A percentile compares a stretch with the other conserved stretches of the same genome.
These are phyloP conservation scores for Meloidogyne chitwoodi DNA, from an alignment of 1,140 invertebrate species.

Conservation along the genomic window DNA sequence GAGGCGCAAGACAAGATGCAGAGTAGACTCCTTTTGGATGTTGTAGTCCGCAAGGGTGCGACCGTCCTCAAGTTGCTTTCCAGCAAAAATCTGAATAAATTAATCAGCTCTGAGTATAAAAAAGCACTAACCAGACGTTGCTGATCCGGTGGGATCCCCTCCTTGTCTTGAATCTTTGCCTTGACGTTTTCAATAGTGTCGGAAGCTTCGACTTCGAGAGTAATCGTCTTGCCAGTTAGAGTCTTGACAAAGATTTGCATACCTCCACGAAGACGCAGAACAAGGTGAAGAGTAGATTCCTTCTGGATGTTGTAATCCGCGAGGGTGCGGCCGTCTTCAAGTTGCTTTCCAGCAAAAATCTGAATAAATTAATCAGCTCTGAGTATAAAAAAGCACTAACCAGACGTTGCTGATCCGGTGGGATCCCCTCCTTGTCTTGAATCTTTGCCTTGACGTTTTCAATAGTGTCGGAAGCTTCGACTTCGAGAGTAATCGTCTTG, in stretches of 20 bases:
- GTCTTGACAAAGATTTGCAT: conserved; percentile 67
- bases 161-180: conserved; percentile 63
- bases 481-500: conserved; percentile 60
- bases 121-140: conserved; percentile 56
- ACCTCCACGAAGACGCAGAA: conserved; percentile 73
- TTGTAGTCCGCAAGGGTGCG: neutral
- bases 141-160: conserved; percentile 60
- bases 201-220: conserved; percentile 58
- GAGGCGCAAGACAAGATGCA: conserved; percentile 68
- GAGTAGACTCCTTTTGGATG: conserved; percentile 2
- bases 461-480: conserved; percentile 61
- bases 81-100: neutral
- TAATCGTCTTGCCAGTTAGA: conserved; percentile 62
- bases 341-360: neutral
- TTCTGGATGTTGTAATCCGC: neutral
- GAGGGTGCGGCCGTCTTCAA: conserved; percentile 7
- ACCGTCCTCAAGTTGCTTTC: neutral
- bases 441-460: conserved; percentile 63
- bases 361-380: neutral
- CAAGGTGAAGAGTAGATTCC: conserved; percentile 53
- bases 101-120: neutral
- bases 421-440: conserved; percentile 62
- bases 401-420: conserved; percentile 57
- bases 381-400: conserved; percentile 35
- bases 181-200: conserved; percentile 62